phyloP scores from a whole-genome alignment of 2,888 invertebrate species.

The Augiades crinisus region DNA sequence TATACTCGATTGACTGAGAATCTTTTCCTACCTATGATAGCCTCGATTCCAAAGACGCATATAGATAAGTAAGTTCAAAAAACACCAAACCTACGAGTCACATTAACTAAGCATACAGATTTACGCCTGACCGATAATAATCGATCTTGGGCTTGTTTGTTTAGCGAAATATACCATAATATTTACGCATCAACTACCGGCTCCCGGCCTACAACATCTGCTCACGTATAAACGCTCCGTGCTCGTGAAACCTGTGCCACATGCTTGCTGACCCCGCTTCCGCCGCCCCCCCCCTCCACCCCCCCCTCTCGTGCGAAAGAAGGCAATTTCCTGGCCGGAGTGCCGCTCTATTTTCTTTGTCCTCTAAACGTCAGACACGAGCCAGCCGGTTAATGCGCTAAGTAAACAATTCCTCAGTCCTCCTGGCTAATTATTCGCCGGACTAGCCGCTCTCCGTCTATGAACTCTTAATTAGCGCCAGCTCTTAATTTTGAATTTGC shows the following conservation, averaged over 20 bases:
- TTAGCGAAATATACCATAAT: no score
- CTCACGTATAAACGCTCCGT: no score
- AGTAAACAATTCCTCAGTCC: constrained; percentile 11
- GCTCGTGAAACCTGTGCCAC: constrained; percentile 4
- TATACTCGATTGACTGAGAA: no score
- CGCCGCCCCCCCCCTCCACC: not conserved
- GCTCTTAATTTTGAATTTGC: constrained; percentile 18
- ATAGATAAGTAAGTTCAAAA: no score
- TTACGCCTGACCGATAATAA: no score
- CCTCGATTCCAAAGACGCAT: no score
- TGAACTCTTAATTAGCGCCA: constrained; percentile 15
- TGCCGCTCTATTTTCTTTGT: constrained; percentile 19
- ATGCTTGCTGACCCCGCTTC: constrained; percentile 5
- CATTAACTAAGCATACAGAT: no score
- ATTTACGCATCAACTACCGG: no score
- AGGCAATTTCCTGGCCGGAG: constrained; percentile 16
- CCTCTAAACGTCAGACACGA: constrained; percentile 8
- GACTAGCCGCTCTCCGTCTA: constrained; percentile 2
- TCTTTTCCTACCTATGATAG: no score
- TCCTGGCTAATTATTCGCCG: constrained; percentile 11
- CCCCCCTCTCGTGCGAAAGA: constrained; percentile 4
- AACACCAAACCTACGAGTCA: no score
- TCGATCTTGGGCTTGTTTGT: no score
- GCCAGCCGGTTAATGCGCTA: constrained; percentile 10
- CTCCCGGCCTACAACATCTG: no score